A percentile compares a stretch with the other conserved stretches of the same genome.
phyloP scores from a whole-genome alignment of 2,113 vertebrate genomes.

The Bettongia penicillata region DNA sequence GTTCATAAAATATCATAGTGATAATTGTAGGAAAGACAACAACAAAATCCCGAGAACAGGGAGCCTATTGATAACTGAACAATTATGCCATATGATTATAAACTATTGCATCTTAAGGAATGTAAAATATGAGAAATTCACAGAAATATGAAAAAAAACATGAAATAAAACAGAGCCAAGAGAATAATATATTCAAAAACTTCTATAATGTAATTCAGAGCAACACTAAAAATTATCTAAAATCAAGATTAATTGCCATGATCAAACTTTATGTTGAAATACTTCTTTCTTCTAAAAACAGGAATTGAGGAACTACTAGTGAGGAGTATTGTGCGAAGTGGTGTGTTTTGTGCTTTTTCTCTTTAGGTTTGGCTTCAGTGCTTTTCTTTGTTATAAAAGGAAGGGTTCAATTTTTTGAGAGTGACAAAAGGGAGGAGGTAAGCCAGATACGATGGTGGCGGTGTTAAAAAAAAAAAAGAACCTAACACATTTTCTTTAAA shows the following conservation, averaged over 20 bases:
- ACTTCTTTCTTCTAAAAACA: not conserved
- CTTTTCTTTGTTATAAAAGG: no score
- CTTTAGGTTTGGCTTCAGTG: not conserved
- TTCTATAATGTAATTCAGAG: not conserved
- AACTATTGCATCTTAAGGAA: not conserved
- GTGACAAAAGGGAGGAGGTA: not conserved
- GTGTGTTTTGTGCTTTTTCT: not conserved
- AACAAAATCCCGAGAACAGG: no score
- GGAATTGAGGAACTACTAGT: not conserved
- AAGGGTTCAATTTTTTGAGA: not conserved
- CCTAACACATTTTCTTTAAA: not conserved
- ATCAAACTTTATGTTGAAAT: no score
- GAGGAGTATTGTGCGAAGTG: not conserved
- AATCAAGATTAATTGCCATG: not conserved
- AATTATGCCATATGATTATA: not conserved
- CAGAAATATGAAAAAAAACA: not conserved
- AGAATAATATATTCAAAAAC: not conserved
- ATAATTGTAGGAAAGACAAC: not conserved
- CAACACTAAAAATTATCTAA: not conserved
- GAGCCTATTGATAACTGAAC: not conserved
- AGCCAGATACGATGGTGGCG: not conserved
- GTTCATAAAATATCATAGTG: not conserved
- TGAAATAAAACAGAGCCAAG: not conserved
- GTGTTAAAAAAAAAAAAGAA: not conserved
- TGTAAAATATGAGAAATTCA: not conserved